Evolutionary conservation across 1,140 invertebrate genomes (phyloP), one percentile per base, ranked within the genome.

Genomic region (Archivesica marissinica): DNA sequence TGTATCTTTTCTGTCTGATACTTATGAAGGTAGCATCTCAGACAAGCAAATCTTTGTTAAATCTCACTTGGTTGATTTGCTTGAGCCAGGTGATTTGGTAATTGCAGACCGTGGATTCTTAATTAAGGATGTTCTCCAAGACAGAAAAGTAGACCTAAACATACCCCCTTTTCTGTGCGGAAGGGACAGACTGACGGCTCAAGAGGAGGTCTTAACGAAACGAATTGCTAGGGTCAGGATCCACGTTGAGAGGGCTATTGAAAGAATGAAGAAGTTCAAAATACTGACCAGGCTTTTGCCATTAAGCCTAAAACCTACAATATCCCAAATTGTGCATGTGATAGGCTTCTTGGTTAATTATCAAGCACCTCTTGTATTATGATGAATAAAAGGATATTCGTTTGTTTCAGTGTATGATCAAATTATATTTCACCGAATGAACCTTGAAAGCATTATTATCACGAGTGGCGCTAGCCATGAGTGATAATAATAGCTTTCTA

Each of bases 1-100:
- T 7, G 85, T 92, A 38, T 82, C 87, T 39, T 92, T 89, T 81
- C 28, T 91, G 13, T 91, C 85, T 28, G 41, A 79, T 79, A 13
- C 50, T n/a, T 79, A 66, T 41, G 39, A 35, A 25, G 76, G 76
- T 4, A 41, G 54, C 2, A 61, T 78, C 0, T 44, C 47, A 56
- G 76, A 78, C 44, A 56, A 25, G 6, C 30, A 54, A 25, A 78
- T 78, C 30, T 54, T 78, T 61, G 44, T 15, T 54, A 56, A 61
- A 7, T 78, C 52, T 17, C 20, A 61, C 17, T 76, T 76, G 28
- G 30, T 76, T 56, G 74, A 76, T 30, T 50, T 76, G n/a, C 30
- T 76, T 17, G 76, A 78, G 44, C 11, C 11, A 41, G 38, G 35
- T 11, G 76, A 78, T 61, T 54, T 61, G 11, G 41, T 78, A 38